Percentiles rank a stretch among this genome's conserved stretches.
phyloP scores from a whole-genome alignment of 2,888 invertebrate genomes.

The Brachycybe producta region DNA sequence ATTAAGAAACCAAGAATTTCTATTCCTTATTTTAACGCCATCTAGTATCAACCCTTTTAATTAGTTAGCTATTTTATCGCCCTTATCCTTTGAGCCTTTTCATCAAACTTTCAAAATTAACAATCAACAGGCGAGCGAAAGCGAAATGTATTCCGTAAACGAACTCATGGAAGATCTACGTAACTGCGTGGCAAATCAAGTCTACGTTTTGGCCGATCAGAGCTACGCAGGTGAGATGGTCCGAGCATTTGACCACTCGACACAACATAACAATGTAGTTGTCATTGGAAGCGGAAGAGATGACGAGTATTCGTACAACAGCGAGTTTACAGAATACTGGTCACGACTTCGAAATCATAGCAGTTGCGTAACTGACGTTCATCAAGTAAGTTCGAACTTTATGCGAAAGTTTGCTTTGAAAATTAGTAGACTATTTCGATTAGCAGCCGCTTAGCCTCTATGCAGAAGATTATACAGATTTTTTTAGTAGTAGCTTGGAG shows the following conservation, averaged over 20 bases:
- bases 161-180: slow-evolving; percentile 38
- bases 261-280: slow-evolving; percentile 30
- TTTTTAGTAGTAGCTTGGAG: not conserved
- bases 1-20: too few species aligned
- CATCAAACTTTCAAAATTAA: not conserved
- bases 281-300: slow-evolving; percentile 33
- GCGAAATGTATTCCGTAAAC: slow-evolving; percentile 37
- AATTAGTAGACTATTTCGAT: too few species aligned
- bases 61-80: too few species aligned
- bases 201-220: slow-evolving; percentile 39
- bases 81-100: too few species aligned
- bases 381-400: slow-evolving; percentile 28
- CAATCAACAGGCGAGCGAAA: slow-evolving; percentile 30
- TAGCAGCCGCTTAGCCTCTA: too few species aligned
- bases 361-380: slow-evolving; percentile 30
- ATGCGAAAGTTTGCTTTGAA: not conserved
- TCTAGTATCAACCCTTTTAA: too few species aligned
- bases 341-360: slow-evolving; percentile 29
- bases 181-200: slow-evolving; percentile 36
- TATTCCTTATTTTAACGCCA: too few species aligned
- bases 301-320: slow-evolving; percentile 31
- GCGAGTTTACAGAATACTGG: slow-evolving; percentile 34
- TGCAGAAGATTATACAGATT: too few species aligned
- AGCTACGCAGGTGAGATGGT: slow-evolving; percentile 36
- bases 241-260: slow-evolving; percentile 29